Conservation (phyloP, 64 coral and sea anemone species). For the Stichodactyla helianthus region DNA sequence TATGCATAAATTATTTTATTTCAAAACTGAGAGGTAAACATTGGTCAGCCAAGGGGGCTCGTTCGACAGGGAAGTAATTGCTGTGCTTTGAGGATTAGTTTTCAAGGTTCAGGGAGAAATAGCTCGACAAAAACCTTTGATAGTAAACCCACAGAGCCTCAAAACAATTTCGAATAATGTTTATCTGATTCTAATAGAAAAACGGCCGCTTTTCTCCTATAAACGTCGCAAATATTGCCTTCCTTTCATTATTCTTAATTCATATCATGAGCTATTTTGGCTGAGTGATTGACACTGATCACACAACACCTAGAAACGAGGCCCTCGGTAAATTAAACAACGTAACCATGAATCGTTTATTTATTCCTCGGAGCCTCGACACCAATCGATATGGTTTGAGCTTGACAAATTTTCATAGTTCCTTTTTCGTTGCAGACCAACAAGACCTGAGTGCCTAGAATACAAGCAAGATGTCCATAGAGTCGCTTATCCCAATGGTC, state of each 20-base stretch:
- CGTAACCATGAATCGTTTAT: neutral
- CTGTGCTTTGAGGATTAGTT: no score
- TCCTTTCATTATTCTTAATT: neutral
- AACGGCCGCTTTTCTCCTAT: no score
- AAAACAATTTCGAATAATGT: no score
- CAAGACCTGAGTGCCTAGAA: neutral
- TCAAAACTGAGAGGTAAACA: no score
- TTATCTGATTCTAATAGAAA: no score
- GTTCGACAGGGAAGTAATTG: no score
- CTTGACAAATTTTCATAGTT: neutral
- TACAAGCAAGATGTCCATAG: neutral
- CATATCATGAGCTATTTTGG: neutral
- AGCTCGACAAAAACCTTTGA: no score
- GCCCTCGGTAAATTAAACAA: neutral
- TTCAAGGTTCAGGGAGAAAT: no score
- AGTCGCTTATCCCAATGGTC: constrained; percentile 19
- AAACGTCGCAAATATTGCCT: no score
- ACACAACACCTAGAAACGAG: neutral
- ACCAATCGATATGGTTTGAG: neutral
- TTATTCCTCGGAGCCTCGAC: neutral
- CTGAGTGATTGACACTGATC: neutral
- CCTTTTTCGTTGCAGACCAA: neutral
- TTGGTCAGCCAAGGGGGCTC: no score
- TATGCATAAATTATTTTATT: no score
- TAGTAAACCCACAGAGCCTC: no score